Base-by-base conservation (phyloP, 1,140 invertebrate species). In the Drosophila pallidifrons region DNA sequence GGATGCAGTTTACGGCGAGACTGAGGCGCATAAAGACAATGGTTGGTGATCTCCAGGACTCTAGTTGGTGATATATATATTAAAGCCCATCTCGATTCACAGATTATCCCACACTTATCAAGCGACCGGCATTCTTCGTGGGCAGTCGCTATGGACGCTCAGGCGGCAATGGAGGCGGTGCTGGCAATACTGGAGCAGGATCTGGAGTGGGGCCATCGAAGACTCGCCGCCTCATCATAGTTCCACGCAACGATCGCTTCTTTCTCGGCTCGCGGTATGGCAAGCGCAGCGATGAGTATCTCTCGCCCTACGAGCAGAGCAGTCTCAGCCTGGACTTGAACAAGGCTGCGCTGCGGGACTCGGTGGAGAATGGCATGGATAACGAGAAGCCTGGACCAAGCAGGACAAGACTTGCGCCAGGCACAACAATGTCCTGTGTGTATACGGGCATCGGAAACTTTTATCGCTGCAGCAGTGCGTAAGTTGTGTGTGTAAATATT, bases 101-200 rank as follows among this genome's bases (percentile, higher is more conserved):
- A 88, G 88, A 79, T 13, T 69, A 55, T 30, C 51, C 77, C n/a
- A 65, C 51, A 7, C n/a, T 81, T 60, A 69, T 76, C 30, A 92
- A 92, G 43, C 75, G 91, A 1, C 77, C 91, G 0, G 69, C 91
- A 1, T 93, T 92, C 55, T 93, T 93, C 63, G 82, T 93, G 11
- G 92, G 92, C 46, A 92, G 91, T 41, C 90, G 92, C 2, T 93
- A 92, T 72, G 92, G 92, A 5, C 78, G 92, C 10, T 92, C 92
- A 2, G 81, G 76, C 25, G 68, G 77, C 8, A 79, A 68, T 28
- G 59, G 66, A 6, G 49, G 54, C 46, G 35, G 35, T 5, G 4
- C 63, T 11, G 25, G 20, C 13, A 54, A 51, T 7, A 2, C 41
- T 8, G 71, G 43, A 7, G 32, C 71, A 1, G 82, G 79, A 5